phyloP scores from a whole-genome alignment of 2,797 vertebrate species.

The Anguilla anguilla region DNA sequence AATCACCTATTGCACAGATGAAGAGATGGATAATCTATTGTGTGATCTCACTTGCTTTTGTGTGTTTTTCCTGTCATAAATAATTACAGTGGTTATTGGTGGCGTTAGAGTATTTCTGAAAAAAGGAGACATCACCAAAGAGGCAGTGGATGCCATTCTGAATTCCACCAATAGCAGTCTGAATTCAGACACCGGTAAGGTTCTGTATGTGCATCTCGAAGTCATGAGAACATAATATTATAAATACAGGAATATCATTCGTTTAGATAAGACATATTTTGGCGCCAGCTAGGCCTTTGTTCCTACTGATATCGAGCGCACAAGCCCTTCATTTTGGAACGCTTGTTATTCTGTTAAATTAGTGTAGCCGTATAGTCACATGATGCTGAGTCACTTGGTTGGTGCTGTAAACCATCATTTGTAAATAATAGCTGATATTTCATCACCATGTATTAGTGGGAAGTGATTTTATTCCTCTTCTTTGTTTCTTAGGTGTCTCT shows the following conservation, averaged over 20 bases:
- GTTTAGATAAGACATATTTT: neutral
- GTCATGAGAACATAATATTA: neutral
- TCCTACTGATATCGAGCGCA: neutral
- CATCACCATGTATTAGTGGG: too few relatives aligned
- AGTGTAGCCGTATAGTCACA: too few relatives aligned
- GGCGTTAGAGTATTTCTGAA: slow-evolving; percentile 51
- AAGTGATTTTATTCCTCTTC: too few relatives aligned
- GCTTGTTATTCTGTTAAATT: neutral
- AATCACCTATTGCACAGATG: neutral
- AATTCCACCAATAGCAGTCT: slow-evolving; percentile 56
- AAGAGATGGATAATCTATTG: too few relatives aligned
- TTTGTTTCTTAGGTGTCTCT: too few relatives aligned
- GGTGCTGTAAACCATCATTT: slow-evolving; percentile 51
- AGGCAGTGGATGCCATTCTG: slow-evolving; percentile 59
- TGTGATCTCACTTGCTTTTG: neutral
- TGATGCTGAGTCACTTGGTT: neutral
- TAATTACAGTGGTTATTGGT: slow-evolving; percentile 40
- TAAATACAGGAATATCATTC: neutral
- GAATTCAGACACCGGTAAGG: slow-evolving; percentile 54
- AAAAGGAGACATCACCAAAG: slow-evolving; percentile 61
- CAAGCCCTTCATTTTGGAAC: neutral
- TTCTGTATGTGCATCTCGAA: neutral
- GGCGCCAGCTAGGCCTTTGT: neutral
- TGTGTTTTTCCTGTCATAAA: neutral
- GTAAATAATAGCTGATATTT: too few relatives aligned